A percentile compares a stretch with the other conserved stretches of the same genome.
phyloP scores from a whole-genome alignment of 2,888 invertebrate genomes.

The Saturnia japonica region DNA sequence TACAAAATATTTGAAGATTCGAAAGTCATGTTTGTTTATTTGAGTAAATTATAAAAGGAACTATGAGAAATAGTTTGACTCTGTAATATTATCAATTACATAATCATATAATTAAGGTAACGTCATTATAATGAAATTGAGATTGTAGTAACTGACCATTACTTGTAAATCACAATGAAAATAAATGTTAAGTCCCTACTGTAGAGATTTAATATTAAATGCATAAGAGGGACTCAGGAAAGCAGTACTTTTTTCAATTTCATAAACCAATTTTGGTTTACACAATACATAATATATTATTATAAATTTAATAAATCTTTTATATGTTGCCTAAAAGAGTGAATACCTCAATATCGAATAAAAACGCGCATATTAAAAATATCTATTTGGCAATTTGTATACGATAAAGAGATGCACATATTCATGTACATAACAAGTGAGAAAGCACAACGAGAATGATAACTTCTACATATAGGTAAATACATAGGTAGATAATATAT shows the following conservation, averaged over 20 bases:
- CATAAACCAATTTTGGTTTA: conserved; percentile 24
- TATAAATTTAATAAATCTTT: conserved; percentile 36
- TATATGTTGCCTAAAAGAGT: conserved; percentile 26
- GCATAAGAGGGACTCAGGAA: not conserved
- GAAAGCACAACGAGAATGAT: conserved; percentile 28
- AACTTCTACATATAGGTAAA: conserved; percentile 1
- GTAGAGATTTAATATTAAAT: conserved; percentile 23
- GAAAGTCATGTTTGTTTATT: conserved; percentile 8
- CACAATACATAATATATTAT: conserved; percentile 38
- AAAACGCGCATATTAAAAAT: conserved; percentile 63
- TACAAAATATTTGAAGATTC: conserved; percentile 36
- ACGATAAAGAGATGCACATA: conserved; percentile 49
- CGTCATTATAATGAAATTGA: not conserved
- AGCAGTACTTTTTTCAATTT: conserved; percentile 40
- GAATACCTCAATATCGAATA: conserved; percentile 72
- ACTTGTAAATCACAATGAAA: conserved; percentile 61
- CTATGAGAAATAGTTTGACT: conserved; percentile 5
- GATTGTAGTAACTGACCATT: conserved; percentile 57
- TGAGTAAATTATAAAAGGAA: conserved; percentile 12
- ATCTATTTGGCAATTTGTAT: conserved; percentile 69
- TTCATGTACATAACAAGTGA: conserved; percentile 54
- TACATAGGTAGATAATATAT: not conserved
- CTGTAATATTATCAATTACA: not conserved
- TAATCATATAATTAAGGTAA: not conserved
- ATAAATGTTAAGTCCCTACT: conserved; percentile 41